Percentiles rank a stretch among this genome's conserved stretches.
Evolutionary conservation across 2,113 vertebrate species (phyloP).

Genomic region (Megaceryle torquata): DNA sequence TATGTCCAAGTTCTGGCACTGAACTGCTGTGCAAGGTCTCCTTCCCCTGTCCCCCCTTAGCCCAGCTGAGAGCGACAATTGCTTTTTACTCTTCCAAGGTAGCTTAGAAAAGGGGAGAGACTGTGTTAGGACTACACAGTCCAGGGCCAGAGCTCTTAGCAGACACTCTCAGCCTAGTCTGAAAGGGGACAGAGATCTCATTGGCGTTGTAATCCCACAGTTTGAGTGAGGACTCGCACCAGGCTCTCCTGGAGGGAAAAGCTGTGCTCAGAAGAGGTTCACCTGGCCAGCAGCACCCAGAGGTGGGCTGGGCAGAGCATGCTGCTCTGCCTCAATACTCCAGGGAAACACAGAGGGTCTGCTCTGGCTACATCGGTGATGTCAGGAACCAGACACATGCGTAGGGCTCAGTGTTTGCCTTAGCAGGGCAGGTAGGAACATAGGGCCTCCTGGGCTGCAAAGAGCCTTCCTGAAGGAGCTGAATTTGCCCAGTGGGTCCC

Average conservation of each 20-base stretch:
- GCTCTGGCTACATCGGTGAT: not conserved
- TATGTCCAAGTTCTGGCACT: not conserved
- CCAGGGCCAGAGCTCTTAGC: not conserved
- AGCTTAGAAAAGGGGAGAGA: not conserved
- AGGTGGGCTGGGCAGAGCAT: not conserved
- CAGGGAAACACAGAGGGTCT: not conserved
- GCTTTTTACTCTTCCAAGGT: not conserved
- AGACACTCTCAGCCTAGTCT: not conserved
- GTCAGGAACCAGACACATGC: rapidly evolving
- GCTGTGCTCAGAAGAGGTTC: not conserved
- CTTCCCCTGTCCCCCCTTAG: rapidly evolving
- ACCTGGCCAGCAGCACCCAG: not conserved
- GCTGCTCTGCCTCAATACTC: not conserved
- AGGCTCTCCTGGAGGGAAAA: not conserved
- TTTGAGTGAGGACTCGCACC: not conserved
- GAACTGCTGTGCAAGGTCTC: not conserved
- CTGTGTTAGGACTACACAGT: not conserved
- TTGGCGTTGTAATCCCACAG: not conserved
- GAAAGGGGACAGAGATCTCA: not conserved
- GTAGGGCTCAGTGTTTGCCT: not conserved
- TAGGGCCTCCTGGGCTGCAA: not conserved
- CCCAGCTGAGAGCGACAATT: not conserved
- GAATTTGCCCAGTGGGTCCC: not conserved
- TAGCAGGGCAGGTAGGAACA: not conserved
- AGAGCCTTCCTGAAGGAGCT: not conserved